A percentile compares a stretch with the other conserved stretches of the same genome.
These are phyloP conservation scores for Oreonectes daqikongensis DNA, from an alignment of 2,797 vertebrate genomes.

Conservation along the genomic window DNA sequence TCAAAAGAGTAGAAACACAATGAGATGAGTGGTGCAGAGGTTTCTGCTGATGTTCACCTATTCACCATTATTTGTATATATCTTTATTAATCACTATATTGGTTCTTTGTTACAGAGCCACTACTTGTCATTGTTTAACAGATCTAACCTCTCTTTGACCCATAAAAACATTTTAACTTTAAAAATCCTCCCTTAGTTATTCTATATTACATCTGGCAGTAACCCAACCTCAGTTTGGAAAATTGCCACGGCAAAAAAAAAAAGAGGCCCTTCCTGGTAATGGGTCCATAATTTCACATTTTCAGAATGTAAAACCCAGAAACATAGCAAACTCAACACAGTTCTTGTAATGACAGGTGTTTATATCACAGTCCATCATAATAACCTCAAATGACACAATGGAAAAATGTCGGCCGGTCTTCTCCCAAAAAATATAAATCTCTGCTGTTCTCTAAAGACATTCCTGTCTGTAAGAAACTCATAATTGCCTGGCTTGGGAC, in stretches of 20 bases:
- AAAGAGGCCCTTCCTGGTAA: too few relatives aligned
- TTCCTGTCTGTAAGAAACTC: constrained; percentile 35
- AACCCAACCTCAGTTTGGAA: background rate
- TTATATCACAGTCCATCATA: constrained; percentile 21
- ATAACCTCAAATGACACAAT: constrained; percentile 28
- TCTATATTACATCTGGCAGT: background rate
- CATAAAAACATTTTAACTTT: constrained; percentile 12
- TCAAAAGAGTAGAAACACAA: constrained; percentile 28
- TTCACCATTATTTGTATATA: background rate
- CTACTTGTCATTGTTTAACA: background rate
- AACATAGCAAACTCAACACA: background rate
- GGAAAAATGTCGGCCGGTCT: constrained; percentile 15
- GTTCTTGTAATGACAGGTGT: background rate
- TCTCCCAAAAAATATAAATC: constrained; percentile 36
- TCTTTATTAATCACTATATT: background rate
- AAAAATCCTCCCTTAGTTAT: constrained; percentile 15
- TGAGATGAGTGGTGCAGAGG: constrained; percentile 24
- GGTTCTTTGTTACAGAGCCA: background rate
- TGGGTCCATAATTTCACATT: background rate
- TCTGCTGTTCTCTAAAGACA: constrained; percentile 12
- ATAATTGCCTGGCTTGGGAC: constrained; percentile 51
- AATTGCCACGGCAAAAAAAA: background rate
- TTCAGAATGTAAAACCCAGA: background rate
- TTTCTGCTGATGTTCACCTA: background rate
- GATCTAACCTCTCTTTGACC: constrained; percentile 23